Conservation (phyloP, 1,140 invertebrate genomes). For the Dendroctonus ponderosae region DNA sequence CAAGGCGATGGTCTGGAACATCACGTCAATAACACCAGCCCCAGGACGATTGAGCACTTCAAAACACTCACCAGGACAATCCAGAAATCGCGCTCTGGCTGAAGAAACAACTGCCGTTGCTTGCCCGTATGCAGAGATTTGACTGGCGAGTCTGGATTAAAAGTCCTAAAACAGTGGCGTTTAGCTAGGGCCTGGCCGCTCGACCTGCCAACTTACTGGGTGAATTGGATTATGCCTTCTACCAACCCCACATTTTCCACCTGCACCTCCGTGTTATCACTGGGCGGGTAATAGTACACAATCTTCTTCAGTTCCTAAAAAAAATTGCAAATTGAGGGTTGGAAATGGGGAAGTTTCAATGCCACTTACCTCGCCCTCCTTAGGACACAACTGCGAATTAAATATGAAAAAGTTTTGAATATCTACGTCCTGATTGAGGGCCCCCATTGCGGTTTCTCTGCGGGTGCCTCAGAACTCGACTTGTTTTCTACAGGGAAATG, state of each 20-base stretch:
- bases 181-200: neutral
- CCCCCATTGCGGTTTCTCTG: neutral
- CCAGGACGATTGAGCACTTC: neutral
- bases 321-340: neutral
- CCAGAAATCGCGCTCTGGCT: constrained; percentile 86
- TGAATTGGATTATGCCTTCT: constrained; percentile 90
- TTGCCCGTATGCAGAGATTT: constrained; percentile 87
- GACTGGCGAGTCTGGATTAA: constrained; percentile 74
- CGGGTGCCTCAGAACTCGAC: no score
- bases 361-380: constrained; percentile 24
- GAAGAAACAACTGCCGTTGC: constrained; percentile 79
- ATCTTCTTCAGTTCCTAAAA: constrained; percentile 87
- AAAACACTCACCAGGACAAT: constrained; percentile 76
- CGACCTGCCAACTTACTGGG: constrained; percentile 65
- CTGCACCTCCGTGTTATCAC: constrained; percentile 75
- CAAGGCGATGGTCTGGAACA: constrained; percentile 66
- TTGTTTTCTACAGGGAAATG: no score
- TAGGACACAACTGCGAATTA: constrained; percentile 21
- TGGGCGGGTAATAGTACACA: constrained; percentile 80
- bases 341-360: neutral
- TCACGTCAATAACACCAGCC: neutral
- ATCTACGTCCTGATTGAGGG: constrained; percentile 19
- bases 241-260: constrained; percentile 88
- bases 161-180: constrained; percentile 66
- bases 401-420: constrained; percentile 28